Evolutionary conservation across 2,888 invertebrate species (phyloP).

Genomic region (Sarcophaga caerulescens): DNA sequence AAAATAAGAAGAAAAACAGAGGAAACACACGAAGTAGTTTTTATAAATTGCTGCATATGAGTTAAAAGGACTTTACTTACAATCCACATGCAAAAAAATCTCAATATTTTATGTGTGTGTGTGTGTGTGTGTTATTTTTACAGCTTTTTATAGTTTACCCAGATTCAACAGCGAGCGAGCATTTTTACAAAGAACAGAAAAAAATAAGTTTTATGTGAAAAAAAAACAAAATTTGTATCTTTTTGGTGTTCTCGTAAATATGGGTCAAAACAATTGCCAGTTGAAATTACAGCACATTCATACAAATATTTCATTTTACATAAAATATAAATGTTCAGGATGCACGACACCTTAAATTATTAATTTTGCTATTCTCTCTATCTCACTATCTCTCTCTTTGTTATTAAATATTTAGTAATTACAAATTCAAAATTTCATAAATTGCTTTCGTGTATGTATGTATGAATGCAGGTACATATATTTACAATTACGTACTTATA

Average conservation of each 20-base stretch:
- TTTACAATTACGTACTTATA: not conserved
- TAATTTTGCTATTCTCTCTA: constrained; percentile 23
- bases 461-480: not conserved
- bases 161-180: not conserved
- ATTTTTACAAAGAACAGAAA: not conserved
- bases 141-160: not conserved
- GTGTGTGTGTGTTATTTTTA: not conserved
- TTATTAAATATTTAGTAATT: constrained; percentile 11
- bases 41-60: constrained; percentile 34
- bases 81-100: not conserved
- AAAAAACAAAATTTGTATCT: not conserved
- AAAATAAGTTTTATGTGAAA: constrained; percentile 2
- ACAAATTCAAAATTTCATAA: not conserved
- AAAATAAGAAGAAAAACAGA: not conserved
- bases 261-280: constrained; percentile 55
- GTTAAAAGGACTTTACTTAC: constrained; percentile 39
- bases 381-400: not conserved
- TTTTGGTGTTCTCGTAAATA: constrained; percentile 13
- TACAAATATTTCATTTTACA: constrained; percentile 4
- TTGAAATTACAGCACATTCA: constrained; percentile 18
- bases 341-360: constrained; percentile 31
- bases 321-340: constrained; percentile 24
- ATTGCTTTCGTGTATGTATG: constrained; percentile 13
- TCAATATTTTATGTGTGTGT: not conserved
- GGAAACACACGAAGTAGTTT: constrained; percentile 25